These are phyloP conservation scores for Channa maculata DNA, from an alignment of 2,113 vertebrate genomes.

Conservation along the genomic window DNA sequence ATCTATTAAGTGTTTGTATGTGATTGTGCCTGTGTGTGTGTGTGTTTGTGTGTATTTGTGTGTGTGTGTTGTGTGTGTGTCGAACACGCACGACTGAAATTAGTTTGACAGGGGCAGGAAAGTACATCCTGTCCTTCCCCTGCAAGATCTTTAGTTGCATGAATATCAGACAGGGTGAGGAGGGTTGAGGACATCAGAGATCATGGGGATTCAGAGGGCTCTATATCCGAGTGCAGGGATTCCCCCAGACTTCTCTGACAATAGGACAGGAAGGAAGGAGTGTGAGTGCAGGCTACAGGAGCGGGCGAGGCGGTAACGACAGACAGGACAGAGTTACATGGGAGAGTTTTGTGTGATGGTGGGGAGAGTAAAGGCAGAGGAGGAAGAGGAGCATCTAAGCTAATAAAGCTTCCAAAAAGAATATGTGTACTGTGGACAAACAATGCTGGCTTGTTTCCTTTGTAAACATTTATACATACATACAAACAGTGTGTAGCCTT, in stretches of 20 bases:
- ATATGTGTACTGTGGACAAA: neutral
- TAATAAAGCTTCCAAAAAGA: conserved; percentile 29
- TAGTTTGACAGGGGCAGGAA: conserved; percentile 41
- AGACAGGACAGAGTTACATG: conserved; percentile 49
- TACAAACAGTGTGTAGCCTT: neutral
- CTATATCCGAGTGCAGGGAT: conserved; percentile 76
- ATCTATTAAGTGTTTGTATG: neutral
- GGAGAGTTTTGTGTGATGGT: conserved; percentile 11
- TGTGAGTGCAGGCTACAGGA: conserved; percentile 51
- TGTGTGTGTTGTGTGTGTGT: neutral
- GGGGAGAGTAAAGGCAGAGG: neutral
- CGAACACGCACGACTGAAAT: neutral
- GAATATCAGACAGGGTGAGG: conserved; percentile 34
- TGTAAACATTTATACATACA: neutral
- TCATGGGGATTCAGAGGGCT: conserved; percentile 51
- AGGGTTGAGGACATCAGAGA: conserved; percentile 56
- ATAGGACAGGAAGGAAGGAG: conserved; percentile 82
- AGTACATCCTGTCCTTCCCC: conserved; percentile 74
- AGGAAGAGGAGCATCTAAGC: conserved; percentile 10
- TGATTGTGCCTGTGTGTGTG: neutral
- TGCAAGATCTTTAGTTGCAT: conserved; percentile 52
- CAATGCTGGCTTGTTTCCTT: neutral
- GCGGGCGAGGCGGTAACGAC: conserved; percentile 51
- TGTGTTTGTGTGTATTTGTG: neutral
- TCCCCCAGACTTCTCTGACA: conserved; percentile 76